Evolutionary conservation across 2,113 vertebrate genomes (phyloP), one percentile per base, ranked within the genome.

Genomic region (Cyanoramphus novaezelandiae): DNA sequence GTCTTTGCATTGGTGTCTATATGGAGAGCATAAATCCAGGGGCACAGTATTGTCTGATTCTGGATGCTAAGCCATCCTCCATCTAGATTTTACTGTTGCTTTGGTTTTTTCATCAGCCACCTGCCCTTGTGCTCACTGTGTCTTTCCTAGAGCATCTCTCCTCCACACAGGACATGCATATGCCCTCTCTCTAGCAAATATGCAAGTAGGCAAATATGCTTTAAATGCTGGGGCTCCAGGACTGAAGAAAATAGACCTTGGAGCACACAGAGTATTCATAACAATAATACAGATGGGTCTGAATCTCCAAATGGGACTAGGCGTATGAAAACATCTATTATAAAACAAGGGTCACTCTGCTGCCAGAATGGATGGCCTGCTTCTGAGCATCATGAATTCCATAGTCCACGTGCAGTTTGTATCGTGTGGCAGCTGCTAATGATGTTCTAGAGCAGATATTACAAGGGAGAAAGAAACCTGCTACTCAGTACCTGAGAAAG

Each of bases 341-440:
- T 74, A 78, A 77, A 78, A 23, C 0, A 4, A 78, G 43, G 46
- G 83, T 85, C n/a, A 2, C 43, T 84, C 50, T 17, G 28, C 76
- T 69, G 47, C 82, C 55, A 20, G 4, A 53, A 82, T 25, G n/a
- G 60, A 44, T 55, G 41, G 10, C 53, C 53, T 33, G 57, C 71
- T 82, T 63, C 80, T 24, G 28, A 92, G 78, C 86, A 44, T 94
- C 95, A 65, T 93, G 89, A 87, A 94, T 92, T 82, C 71, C 27
- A 0, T 7, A 23, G 71, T 41, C 80, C 76, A 7, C 12, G 1
- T 91, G 35, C 80, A 46, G 29, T 91, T 78, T 29, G 64, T 67
- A 15, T 43, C 25, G 0, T 7, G 28, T 12, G 23, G 60, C 88
- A 18, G 60, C 81, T 60, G 74, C 69, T 92, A 84, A 92, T 65